Evolutionary conservation across 2,113 vertebrate species (phyloP), one percentile per base, ranked within the genome.

Genomic region (Alouatta palliata): DNA sequence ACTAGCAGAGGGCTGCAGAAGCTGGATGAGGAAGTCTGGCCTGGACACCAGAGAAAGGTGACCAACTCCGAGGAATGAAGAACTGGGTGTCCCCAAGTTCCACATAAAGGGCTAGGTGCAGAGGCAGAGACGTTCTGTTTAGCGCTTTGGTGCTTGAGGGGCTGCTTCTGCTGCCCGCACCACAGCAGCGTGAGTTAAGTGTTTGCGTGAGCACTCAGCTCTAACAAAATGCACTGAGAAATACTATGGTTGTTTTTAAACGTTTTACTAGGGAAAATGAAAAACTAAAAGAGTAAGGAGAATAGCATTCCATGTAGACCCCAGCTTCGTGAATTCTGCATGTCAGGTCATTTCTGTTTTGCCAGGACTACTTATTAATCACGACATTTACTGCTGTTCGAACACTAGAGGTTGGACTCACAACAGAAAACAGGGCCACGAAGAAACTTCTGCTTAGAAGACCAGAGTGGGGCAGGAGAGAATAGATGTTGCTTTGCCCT

Each of bases 271-370:
- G 10, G 88, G 83, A 83, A 86, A 79, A 45, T 14, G 17, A 45
- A 90, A 87, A 87, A 66, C 10, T 7, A 52, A 21, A 90, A 94
- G 61, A 47, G 20, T 10, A 90, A 61, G n/a, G 43, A 64, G 54
- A 52, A 37, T 3, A 54, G 40, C 11, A 32, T 49, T 85, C 13
- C 0, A 10, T 64, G 27, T 30, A 64, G 61, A 66, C 14, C 32
- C 47, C 30, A 21, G 82, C n/a, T 32, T 47, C 43, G 3, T 8
- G 11, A 19, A 6, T 71, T 86, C 56, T 70, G 47, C n/a, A 30
- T 13, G 35, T 68, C 54, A 11, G 17, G 82, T 45, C 1, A 0
- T 49, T 64, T 66, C 12, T 16, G 20, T 54, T 77, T 68, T 4
- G 0, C 3, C n/a, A 4, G 0, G 30, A 37, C 43, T 85, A 40